Evolutionary conservation across 2,888 invertebrate genomes (phyloP).

Genomic region (Ophion costatus): DNA sequence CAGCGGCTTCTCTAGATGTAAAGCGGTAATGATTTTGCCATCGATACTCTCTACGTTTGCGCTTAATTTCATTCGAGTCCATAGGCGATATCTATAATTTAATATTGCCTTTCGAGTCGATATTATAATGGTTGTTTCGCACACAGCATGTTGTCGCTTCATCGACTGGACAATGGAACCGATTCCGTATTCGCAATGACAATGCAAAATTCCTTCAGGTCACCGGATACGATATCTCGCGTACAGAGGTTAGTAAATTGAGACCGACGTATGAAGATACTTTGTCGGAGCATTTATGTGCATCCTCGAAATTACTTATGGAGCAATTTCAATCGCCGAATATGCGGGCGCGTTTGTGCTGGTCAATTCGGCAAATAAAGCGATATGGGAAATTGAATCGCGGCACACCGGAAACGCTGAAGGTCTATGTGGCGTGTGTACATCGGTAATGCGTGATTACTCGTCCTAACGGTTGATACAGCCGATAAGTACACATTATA

Average conservation of each 20-base stretch:
- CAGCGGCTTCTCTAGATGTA: background rate
- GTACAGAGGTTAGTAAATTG: background rate
- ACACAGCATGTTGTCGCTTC: background rate
- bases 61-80: background rate
- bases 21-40: background rate
- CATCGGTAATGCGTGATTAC: conserved; percentile 15
- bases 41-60: background rate
- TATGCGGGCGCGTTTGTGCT: background rate
- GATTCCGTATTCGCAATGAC: background rate
- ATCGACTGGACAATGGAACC: background rate
- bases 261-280: background rate
- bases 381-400: conserved; percentile 34
- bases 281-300: background rate
- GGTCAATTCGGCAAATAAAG: conserved; percentile 18
- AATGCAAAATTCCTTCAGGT: background rate
- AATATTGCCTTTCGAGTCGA: background rate
- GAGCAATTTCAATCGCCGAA: conserved; percentile 13
- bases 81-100: background rate
- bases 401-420: conserved; percentile 2
- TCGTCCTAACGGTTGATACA: background rate
- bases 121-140: background rate
- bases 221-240: background rate
- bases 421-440: conserved; percentile 28
- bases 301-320: background rate
- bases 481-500: background rate